These are phyloP conservation scores for Papilio demoleus DNA, from an alignment of 2,888 invertebrate genomes.

Conservation along the genomic window DNA sequence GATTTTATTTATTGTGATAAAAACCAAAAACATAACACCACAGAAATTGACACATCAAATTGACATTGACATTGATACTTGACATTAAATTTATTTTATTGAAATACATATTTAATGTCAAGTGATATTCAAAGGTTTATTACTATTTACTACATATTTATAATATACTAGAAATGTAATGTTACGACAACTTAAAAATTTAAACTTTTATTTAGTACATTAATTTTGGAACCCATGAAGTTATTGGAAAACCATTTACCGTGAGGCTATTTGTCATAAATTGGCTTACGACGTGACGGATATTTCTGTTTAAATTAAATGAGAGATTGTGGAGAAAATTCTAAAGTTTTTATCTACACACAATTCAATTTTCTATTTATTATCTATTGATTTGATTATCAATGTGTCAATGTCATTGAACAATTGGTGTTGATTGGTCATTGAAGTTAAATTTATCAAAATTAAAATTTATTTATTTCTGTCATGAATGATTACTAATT, in stretches of 20 bases:
- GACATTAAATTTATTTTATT: no score
- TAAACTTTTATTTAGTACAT: no score
- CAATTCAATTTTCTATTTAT: not conserved
- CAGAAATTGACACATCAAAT: not conserved
- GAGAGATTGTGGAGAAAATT: not conserved
- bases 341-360: not conserved
- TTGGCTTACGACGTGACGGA: no score
- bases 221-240: no score
- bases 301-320: no score
- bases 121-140: no score
- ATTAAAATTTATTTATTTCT: constrained; percentile 45
- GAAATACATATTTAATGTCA: no score
- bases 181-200: no score
- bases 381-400: constrained; percentile 3
- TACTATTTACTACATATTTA: no score
- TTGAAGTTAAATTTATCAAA: constrained; percentile 10
- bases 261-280: no score
- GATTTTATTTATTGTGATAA: not conserved
- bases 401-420: constrained; percentile 4
- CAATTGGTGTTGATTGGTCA: constrained; percentile 19
- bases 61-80: not conserved
- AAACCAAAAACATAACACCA: not conserved
- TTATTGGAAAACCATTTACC: no score
- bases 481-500: constrained; percentile 60
- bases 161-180: no score